Conservation (phyloP, 2,888 invertebrate species). For the Cosmia trapezina region DNA sequence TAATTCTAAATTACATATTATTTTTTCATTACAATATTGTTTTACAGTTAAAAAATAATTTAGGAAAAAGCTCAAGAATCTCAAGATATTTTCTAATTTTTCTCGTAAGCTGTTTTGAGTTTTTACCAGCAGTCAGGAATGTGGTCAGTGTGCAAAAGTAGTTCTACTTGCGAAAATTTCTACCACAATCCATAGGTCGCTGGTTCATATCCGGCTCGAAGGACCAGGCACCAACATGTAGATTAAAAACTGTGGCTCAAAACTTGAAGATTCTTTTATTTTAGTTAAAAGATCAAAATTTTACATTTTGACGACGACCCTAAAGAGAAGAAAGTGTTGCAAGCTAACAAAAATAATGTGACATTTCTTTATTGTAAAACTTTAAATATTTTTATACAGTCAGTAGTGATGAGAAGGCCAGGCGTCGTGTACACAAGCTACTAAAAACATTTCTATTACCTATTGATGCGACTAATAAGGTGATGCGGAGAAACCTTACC, state of each 20-base stretch:
- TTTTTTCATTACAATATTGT: not conserved
- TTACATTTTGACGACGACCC: too few species aligned
- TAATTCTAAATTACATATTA: conserved; percentile 7
- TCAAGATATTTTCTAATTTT: conserved; percentile 13
- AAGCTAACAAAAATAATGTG: too few species aligned
- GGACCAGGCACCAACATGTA: too few species aligned
- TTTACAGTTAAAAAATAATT: not conserved
- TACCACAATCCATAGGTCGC: too few species aligned
- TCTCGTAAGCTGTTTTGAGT: not conserved
- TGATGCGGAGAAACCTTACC: conserved; percentile 45
- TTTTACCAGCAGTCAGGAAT: conserved; percentile 15
- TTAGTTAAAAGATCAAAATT: too few species aligned
- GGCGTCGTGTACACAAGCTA: conserved; percentile 10
- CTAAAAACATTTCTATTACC: conserved; percentile 50
- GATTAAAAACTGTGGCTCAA: too few species aligned
- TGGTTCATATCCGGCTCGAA: too few species aligned
- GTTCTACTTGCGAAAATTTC: too few species aligned
- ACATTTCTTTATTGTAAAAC: too few species aligned
- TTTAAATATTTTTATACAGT: too few species aligned
- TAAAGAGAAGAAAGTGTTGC: too few species aligned
- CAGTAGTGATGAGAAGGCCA: conserved; percentile 34
- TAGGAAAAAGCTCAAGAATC: not conserved
- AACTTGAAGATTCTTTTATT: too few species aligned
- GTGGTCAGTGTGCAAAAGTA: conserved; percentile 5
- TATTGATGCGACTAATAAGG: conserved; percentile 56